Conservation (phyloP, 1,140 invertebrate species). For the Delia radicum region DNA sequence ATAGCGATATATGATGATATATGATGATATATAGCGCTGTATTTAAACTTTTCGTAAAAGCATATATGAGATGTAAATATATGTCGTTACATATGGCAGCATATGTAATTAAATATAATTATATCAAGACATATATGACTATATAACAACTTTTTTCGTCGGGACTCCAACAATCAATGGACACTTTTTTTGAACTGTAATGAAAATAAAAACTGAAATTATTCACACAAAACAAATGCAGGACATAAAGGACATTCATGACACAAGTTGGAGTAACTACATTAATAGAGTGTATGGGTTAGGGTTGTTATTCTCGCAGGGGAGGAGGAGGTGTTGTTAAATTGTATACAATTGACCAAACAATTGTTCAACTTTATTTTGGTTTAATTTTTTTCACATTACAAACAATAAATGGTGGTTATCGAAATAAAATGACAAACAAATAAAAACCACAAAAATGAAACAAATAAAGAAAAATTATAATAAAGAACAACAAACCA, state of each 20-base stretch:
- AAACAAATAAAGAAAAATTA: neutral
- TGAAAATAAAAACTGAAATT: neutral
- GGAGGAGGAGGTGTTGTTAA: neutral
- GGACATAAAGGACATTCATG: neutral
- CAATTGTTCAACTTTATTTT: neutral
- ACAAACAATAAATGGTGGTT: neutral
- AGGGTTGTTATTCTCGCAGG: no score
- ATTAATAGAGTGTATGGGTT: neutral
- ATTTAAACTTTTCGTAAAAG: no score
- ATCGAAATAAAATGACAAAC: conserved; percentile 1
- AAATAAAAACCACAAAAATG: neutral
- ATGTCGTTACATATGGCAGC: no score
- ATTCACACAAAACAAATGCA: neutral
- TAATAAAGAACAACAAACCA: neutral
- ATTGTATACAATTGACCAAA: neutral
- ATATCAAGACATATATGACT: no score
- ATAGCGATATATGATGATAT: no score
- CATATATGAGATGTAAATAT: no score
- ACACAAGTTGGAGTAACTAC: neutral
- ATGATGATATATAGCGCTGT: no score
- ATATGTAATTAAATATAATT: no score
- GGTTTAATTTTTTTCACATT: neutral
- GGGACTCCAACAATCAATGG: no score
- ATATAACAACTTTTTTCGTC: no score
- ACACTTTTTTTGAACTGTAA: neutral